Percentiles rank a stretch among this genome's conserved stretches.
Evolutionary conservation across 35 echinoderm and acorn worm genomes (phyloP).

Genomic region (Ophiothrix spiculata): DNA sequence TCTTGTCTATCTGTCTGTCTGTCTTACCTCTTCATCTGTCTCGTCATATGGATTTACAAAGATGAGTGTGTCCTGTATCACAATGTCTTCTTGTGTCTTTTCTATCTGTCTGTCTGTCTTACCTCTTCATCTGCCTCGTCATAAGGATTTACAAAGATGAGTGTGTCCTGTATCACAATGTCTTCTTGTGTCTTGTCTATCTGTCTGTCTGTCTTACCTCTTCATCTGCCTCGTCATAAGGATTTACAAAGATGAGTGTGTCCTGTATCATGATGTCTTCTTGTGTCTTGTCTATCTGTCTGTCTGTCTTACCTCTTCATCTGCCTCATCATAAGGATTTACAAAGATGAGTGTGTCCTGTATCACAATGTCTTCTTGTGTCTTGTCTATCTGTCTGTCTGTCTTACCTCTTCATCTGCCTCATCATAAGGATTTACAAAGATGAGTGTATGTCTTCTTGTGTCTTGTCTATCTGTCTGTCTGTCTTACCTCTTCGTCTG

Average conservation of each 20-base stretch:
- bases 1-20: conserved; percentile 73
- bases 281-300: conserved; percentile 63
- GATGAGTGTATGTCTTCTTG: conserved; percentile 64
- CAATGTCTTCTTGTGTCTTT: not conserved
- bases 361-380: conserved; percentile 69
- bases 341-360: conserved; percentile 73
- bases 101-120: not conserved
- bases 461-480: conserved; percentile 71
- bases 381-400: conserved; percentile 73
- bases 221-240: conserved; percentile 91
- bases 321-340: conserved; percentile 86
- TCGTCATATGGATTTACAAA: not conserved
- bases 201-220: conserved; percentile 91
- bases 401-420: conserved; percentile 92
- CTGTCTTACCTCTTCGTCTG: conserved; percentile 91
- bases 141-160: conserved; percentile 87
- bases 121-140: conserved; percentile 95
- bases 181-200: conserved; percentile 67
- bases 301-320: conserved; percentile 94
- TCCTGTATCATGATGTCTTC: conserved; percentile 75
- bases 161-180: conserved; percentile 61
- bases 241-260: conserved; percentile 76
- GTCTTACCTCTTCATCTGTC: conserved; percentile 13
- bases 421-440: conserved; percentile 96
- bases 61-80: not conserved